Base-by-base conservation (phyloP, 2,888 invertebrate species). In the Salpingus planirostris region DNA sequence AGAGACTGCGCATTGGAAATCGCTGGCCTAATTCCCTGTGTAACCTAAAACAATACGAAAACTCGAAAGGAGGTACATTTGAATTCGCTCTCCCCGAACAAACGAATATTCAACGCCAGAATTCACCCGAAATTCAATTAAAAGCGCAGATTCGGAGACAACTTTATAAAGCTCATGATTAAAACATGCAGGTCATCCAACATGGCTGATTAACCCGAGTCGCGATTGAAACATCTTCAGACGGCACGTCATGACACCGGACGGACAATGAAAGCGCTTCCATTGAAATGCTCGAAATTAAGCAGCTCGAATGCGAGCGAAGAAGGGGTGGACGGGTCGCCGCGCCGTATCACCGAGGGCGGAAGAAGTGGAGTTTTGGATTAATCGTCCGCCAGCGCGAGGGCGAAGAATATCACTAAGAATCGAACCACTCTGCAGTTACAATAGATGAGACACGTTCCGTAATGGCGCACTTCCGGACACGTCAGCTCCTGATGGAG, bases 381-480 rank as follows among this genome's bases (percentile, higher is more conserved):
- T 36, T 36, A 36, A 36, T 36, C 36, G 36, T 18, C 18, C 5
- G 18, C 5, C 5, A 18, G 8, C 5, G 18, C 18, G 18, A 18
- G 18, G 31, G 31, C 24, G 23, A 23, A 30, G 35, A 35, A 30
- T 15, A 35, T n/a, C 21, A 15, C 30, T 31, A 31, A 31, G 35
- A 35, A 36, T 31, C 36, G 42, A 46, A 33, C 36, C 43, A 42
- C 40, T 38, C 36, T 40, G 27, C 34, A 38, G 31, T 40, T 46
- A 60, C 57, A 61, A 60, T 57, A 49, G 56, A 55, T 47, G 52
- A 55, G 60, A 58, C 52, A 52, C 57, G 56, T 55, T 53, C 46
- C 37, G 55, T 59, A 62, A 61, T 61, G 60, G 59, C 57, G 55
- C 50, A 56, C 53, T 59, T 62, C 60, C 61, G 60, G 54, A 47